Evolutionary conservation across 2,797 vertebrate species (phyloP).

Genomic region (Cygnus olor): DNA sequence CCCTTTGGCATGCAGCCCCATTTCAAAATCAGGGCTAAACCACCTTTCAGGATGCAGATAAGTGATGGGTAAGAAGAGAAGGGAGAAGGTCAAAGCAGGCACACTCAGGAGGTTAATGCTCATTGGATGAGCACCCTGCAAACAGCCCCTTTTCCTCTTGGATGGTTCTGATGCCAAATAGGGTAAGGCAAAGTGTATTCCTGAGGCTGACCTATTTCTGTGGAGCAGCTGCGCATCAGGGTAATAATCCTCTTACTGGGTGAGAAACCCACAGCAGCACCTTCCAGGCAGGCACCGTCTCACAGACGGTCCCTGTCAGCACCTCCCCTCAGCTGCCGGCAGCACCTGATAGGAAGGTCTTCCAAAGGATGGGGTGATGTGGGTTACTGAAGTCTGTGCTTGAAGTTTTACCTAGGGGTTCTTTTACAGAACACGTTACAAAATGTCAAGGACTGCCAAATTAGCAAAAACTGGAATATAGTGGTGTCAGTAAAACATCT

Average conservation of each 20-base stretch:
- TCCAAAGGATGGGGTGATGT: neutral
- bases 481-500: neutral
- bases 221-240: slow-evolving; percentile 48
- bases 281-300: neutral
- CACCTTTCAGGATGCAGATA: neutral
- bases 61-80: neutral
- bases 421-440: neutral
- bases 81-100: neutral
- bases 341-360: neutral
- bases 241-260: slow-evolving; percentile 43
- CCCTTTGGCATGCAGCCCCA: neutral
- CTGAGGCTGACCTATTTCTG: slow-evolving; percentile 53
- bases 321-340: rapidly evolving
- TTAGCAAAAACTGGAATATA: neutral
- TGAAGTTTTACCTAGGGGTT: neutral
- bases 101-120: neutral
- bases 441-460: neutral
- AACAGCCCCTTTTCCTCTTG: slow-evolving; percentile 28
- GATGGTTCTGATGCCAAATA: slow-evolving; percentile 8
- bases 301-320: neutral
- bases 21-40: neutral
- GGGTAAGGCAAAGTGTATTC: slow-evolving; percentile 9
- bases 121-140: neutral
- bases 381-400: neutral
- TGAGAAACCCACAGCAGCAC: slow-evolving; percentile 47